These are phyloP conservation scores for Tachina grossa DNA, from an alignment of 2,888 invertebrate genomes.

Conservation along the genomic window DNA sequence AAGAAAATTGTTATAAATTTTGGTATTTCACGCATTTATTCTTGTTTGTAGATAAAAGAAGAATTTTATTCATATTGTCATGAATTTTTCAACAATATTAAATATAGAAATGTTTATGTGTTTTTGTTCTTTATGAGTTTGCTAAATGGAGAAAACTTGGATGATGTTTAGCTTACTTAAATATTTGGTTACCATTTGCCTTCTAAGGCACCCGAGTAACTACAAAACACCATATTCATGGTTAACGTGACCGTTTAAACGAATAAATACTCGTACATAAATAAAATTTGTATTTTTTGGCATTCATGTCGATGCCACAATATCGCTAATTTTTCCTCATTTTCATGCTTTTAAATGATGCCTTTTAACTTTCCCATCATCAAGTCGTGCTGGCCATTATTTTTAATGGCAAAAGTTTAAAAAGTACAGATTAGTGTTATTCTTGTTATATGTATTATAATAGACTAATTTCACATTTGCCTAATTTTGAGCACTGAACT, in stretches of 20 bases:
- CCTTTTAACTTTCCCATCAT: not conserved
- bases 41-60: not conserved
- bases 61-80: not conserved
- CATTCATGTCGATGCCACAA: not conserved
- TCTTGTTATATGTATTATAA: not conserved
- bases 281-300: not conserved
- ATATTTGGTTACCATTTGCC: not conserved
- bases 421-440: not conserved
- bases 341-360: not conserved
- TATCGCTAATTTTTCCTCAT: not conserved
- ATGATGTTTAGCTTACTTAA: not conserved
- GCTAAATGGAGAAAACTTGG: not conserved
- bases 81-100: not conserved
- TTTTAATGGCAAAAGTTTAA: slow-evolving; percentile 6
- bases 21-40: slow-evolving; percentile 4
- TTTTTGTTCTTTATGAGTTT: not conserved
- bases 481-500: not conserved
- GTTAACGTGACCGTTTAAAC: not conserved
- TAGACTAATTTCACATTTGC: not conserved
- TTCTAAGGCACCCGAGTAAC: not conserved
- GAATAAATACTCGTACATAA: not conserved
- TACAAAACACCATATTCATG: not conserved
- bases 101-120: slow-evolving; percentile 1
- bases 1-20: not conserved
- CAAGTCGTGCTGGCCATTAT: not conserved